These are phyloP conservation scores for Dendropsophus ebraccatus DNA, from an alignment of 2,113 vertebrate species.

Conservation along the genomic window DNA sequence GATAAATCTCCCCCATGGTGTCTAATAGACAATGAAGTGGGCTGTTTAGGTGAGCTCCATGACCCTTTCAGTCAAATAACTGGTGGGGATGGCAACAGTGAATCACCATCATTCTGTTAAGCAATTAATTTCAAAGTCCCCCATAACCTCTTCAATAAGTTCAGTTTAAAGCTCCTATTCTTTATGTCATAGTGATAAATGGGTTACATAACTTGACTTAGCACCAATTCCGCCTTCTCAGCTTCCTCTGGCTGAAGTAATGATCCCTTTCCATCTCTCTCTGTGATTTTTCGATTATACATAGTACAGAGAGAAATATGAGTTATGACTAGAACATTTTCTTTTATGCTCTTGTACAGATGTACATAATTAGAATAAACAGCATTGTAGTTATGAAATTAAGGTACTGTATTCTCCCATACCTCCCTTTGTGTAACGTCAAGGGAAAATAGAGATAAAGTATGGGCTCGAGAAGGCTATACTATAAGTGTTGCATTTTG, in stretches of 20 bases:
- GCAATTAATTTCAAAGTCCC: too few relatives aligned
- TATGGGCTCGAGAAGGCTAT: too few relatives aligned
- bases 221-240: neutral
- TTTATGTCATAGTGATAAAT: conserved; percentile 10
- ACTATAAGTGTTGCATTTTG: too few relatives aligned
- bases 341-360: neutral
- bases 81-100: too few relatives aligned
- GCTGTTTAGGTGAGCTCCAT: too few relatives aligned
- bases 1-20: too few relatives aligned
- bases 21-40: too few relatives aligned
- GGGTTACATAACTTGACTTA: neutral
- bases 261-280: neutral
- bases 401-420: too few relatives aligned
- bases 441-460: too few relatives aligned
- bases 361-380: neutral
- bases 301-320: neutral
- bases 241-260: neutral
- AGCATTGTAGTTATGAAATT: neutral
- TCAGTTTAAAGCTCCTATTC: neutral
- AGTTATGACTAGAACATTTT: neutral
- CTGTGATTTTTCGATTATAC: neutral
- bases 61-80: too few relatives aligned
- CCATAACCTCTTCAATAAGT: neutral
- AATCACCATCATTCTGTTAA: too few relatives aligned
- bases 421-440: too few relatives aligned